Conservation (phyloP, 2,888 invertebrate species). For the Brachylomia viminalis region DNA sequence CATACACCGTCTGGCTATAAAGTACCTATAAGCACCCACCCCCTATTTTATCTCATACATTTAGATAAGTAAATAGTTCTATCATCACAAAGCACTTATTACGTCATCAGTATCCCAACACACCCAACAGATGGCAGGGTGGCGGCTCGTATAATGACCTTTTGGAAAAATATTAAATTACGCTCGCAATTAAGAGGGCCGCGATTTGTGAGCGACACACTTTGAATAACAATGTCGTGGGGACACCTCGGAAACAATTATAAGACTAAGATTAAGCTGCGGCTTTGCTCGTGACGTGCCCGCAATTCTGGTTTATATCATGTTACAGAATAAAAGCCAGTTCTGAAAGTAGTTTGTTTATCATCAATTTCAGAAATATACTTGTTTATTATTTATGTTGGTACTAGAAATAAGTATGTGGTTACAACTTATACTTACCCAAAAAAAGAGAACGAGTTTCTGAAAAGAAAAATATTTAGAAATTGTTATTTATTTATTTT, state of each 20-base stretch:
- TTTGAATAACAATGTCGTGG: conserved; percentile 64
- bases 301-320: conserved; percentile 24
- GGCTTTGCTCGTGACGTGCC: conserved; percentile 38
- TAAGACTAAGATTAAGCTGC: conserved; percentile 48
- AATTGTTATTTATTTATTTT: neutral
- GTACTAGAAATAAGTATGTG: neutral
- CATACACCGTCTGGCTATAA: neutral
- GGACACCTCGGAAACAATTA: conserved; percentile 55
- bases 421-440: neutral
- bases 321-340: neutral
- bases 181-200: conserved; percentile 64
- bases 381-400: neutral
- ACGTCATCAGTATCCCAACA: conserved; percentile 60
- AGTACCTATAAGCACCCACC: neutral
- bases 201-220: conserved; percentile 61
- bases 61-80: conserved; percentile 25
- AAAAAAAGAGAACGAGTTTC: neutral
- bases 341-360: neutral
- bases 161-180: conserved; percentile 71
- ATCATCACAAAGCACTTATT: conserved; percentile 55
- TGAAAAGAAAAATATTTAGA: neutral
- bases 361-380: neutral
- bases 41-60: neutral
- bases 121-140: conserved; percentile 57
- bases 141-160: conserved; percentile 51